phyloP scores from a whole-genome alignment of 2,888 invertebrate species.

The Aleiodes testaceus region DNA sequence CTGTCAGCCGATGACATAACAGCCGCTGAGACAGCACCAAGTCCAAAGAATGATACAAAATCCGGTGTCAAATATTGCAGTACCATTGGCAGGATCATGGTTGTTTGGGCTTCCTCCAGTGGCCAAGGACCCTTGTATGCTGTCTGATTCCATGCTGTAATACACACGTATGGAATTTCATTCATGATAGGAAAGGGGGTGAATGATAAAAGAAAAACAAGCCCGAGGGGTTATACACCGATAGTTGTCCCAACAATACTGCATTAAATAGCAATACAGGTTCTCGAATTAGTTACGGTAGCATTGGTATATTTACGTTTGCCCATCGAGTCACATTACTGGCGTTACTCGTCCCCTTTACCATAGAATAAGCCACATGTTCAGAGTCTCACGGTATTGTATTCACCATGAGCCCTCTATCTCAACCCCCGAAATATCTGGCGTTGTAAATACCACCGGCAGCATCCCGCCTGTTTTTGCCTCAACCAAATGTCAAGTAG shows the following conservation, averaged over 20 bases:
- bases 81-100: slow-evolving; percentile 97
- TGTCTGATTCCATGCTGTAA: slow-evolving; percentile 96
- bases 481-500: slow-evolving; percentile 68
- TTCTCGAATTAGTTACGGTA: slow-evolving; percentile 62
- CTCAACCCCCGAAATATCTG: slow-evolving; percentile 28
- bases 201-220: slow-evolving; percentile 1
- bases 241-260: slow-evolving; percentile 19
- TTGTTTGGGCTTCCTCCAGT: slow-evolving; percentile 84
- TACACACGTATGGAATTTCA: slow-evolving; percentile 31
- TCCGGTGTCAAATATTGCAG: slow-evolving; percentile 96
- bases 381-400: slow-evolving; percentile 66
- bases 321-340: slow-evolving; percentile 57
- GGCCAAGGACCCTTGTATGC: slow-evolving; percentile 85
- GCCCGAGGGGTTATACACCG: slow-evolving; percentile 4
- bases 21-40: slow-evolving; percentile 98
- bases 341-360: not conserved
- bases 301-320: slow-evolving; percentile 56
- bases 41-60: slow-evolving; percentile 96
- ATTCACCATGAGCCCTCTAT: slow-evolving; percentile 41
- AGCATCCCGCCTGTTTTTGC: slow-evolving; percentile 48
- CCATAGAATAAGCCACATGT: slow-evolving; percentile 59
- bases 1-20: slow-evolving; percentile 99
- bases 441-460: slow-evolving; percentile 62
- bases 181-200: not conserved
- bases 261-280: slow-evolving; percentile 53